A percentile compares a stretch with the other conserved stretches of the same genome.
These are phyloP conservation scores for Camptogramma bilineatum DNA, from an alignment of 2,888 invertebrate species.

Conservation along the genomic window DNA sequence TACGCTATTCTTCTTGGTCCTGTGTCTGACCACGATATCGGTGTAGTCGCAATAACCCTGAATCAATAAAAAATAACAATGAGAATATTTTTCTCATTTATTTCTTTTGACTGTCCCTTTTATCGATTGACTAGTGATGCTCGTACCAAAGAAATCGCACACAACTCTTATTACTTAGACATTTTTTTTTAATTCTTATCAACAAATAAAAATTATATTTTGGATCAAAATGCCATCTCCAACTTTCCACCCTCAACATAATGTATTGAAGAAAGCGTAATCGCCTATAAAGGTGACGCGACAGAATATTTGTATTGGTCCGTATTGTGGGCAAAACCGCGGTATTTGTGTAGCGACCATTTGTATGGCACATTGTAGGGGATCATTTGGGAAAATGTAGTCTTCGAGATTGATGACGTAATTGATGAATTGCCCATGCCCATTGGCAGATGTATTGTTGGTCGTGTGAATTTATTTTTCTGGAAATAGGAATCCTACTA, in stretches of 20 bases:
- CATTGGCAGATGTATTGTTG: conserved; percentile 20
- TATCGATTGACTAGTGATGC: too few species aligned
- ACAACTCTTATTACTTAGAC: too few species aligned
- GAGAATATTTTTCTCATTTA: too few species aligned
- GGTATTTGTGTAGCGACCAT: conserved; percentile 39
- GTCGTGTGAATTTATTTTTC: conserved; percentile 3
- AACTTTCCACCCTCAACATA: conserved; percentile 43
- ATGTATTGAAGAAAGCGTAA: conserved; percentile 81
- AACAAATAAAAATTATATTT: too few species aligned
- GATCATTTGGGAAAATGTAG: conserved; percentile 34
- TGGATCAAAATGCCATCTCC: conserved; percentile 48
- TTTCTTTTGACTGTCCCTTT: too few species aligned
- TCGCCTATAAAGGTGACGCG: conserved; percentile 80
- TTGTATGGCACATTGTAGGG: conserved; percentile 27
- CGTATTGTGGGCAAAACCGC: conserved; percentile 56
- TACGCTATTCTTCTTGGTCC: too few species aligned
- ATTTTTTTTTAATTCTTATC: too few species aligned
- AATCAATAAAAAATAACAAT: too few species aligned
- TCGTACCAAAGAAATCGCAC: too few species aligned
- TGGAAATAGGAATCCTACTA: not conserved
- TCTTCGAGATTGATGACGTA: conserved; percentile 32
- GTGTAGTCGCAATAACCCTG: too few species aligned
- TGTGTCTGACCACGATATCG: too few species aligned
- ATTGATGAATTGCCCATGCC: conserved; percentile 20
- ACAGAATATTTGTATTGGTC: conserved; percentile 67